phyloP scores from a whole-genome alignment of 2,797 vertebrate genomes.

The Pipistrellus nathusii region DNA sequence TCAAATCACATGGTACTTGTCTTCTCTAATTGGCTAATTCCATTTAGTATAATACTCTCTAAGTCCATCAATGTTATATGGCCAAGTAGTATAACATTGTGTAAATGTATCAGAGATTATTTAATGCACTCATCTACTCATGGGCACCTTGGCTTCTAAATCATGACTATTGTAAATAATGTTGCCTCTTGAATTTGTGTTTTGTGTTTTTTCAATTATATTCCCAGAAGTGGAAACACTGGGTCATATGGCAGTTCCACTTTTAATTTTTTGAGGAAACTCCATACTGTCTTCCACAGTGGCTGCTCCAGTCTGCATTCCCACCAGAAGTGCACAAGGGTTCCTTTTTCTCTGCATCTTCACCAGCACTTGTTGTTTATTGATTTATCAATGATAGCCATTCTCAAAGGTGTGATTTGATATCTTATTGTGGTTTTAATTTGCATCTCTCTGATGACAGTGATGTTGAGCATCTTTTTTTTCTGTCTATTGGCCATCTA shows the following conservation, averaged over 20 bases:
- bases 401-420: not conserved
- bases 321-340: not conserved
- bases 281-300: not conserved
- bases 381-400: not conserved
- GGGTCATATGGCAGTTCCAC: not conserved
- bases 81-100: not conserved
- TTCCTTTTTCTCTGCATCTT: not conserved
- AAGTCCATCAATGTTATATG: not conserved
- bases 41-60: not conserved
- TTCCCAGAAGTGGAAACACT: not conserved
- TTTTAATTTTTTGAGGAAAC: not conserved
- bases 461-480: not conserved
- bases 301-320: not conserved
- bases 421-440: not conserved
- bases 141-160: not conserved
- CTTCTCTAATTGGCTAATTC: not conserved
- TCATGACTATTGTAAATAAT: not conserved
- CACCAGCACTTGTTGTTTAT: not conserved
- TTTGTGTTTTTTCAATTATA: not conserved
- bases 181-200: not conserved
- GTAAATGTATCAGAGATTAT: not conserved
- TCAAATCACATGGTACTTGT: not conserved
- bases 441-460: not conserved
- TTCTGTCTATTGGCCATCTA: not conserved
- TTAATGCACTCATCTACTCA: not conserved